phyloP scores from a whole-genome alignment of 2,797 vertebrate species.

The Gouania willdenowi region DNA sequence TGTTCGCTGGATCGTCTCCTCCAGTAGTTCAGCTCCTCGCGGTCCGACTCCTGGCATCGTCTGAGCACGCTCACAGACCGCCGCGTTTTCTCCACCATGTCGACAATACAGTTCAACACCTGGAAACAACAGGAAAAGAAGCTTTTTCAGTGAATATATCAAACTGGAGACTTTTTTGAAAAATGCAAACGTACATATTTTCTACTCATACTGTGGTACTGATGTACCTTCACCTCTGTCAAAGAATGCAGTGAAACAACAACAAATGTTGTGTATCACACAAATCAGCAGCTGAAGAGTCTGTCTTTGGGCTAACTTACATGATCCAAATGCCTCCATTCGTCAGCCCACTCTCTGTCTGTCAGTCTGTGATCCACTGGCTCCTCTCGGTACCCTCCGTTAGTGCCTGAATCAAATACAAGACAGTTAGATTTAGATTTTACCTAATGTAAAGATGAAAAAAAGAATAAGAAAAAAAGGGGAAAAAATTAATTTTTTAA shows the following conservation, averaged over 20 bases:
- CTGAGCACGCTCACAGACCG: conserved; percentile 92
- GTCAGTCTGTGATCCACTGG: conserved; percentile 96
- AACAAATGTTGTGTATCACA: conserved; percentile 31
- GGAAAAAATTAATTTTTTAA: no score
- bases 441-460: conserved; percentile 13
- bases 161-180: not conserved
- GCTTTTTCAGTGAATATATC: no score
- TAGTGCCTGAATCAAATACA: conserved; percentile 80
- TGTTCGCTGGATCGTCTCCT: conserved; percentile 87
- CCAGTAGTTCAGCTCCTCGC: conserved; percentile 97
- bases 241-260: conserved; percentile 19
- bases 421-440: conserved; percentile 49
- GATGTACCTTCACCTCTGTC: not conserved
- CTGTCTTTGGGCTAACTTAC: conserved; percentile 79
- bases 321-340: conserved; percentile 98
- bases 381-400: conserved; percentile 94
- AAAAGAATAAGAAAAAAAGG: no score
- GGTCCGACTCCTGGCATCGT: conserved; percentile 94
- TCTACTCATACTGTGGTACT: not conserved
- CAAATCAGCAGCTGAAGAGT: conserved; percentile 23
- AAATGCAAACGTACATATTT: no score
- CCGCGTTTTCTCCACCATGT: conserved; percentile 98
- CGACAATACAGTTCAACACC: conserved; percentile 98
- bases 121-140: conserved; percentile 30
- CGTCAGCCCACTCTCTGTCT: conserved; percentile 97